Base-by-base conservation (phyloP, 1,140 invertebrate species). In the Eufriesea mexicana region DNA sequence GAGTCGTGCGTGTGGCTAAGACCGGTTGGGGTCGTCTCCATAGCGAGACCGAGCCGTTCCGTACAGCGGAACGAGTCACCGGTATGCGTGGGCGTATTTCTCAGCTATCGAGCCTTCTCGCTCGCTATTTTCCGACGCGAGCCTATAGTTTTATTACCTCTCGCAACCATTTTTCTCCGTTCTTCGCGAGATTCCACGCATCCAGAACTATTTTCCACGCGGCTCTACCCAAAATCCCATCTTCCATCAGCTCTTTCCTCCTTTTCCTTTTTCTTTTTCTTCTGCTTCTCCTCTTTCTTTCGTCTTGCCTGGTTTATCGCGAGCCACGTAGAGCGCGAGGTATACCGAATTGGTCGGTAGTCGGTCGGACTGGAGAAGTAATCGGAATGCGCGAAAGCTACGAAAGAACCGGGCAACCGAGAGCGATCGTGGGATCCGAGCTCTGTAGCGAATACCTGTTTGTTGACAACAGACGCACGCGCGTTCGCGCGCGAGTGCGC, bases 1-100 rank as follows among this genome's bases (percentile, higher is more conserved):
- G 83, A 78, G 81, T 42, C 49, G 73, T 79, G 83, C 73, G 85
- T 79, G 77, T 84, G 74, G 73, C 84, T 84, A 89, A 81, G 87
- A 89, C 87, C 87, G 87, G 87, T 89, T 89, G 78, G 86, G 76
- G 79, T 89, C 87, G 79, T 89, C 83, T 85, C 83, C 79, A 76
- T 64, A 82, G 70, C 78, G 78, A 79, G 72, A 71, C 47, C 55
- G 72, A 77, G 45, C 25, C 62, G 81, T 62, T 54, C 49, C 81
- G 49, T 54, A 51, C 72, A 54, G 76, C 49, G 54, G 86, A 87
- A 81, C 83, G 85, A 77, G 86, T 86, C 86, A 87, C 64, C 64
- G 84, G 83, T 71, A 77, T 62, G 83, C 84, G 87, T 89, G 87
- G 87, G 87, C 78, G 87, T 85, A 88, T 85, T 82, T 89, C 87